Evolutionary conservation across 2,797 vertebrate genomes (phyloP), one percentile per base, ranked within the genome.

Genomic region (Catostomus latipinnis): DNA sequence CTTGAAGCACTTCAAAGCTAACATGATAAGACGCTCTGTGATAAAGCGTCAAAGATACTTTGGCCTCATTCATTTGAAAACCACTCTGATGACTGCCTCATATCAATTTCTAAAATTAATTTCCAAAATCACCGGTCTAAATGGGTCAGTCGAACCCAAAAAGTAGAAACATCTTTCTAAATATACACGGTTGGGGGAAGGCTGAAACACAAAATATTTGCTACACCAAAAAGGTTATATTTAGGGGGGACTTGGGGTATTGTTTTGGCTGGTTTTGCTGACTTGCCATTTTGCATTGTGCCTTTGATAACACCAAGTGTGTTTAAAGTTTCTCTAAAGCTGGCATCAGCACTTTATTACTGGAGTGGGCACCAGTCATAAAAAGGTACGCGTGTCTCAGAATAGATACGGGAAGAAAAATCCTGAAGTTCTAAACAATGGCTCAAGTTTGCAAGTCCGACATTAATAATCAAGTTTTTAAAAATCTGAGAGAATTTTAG

Each of bases 131-230:
- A 18, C 86, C 90, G 85, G 86, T 90, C 88, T 92, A 93, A 93
- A 92, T 91, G 88, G 92, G 92, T 92, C 91, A 91, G 92, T 93
- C 90, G 85, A 86, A 90, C 87, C 63, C 88, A 87, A 88, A 91
- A 90, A 90, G 91, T 92, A 91, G 87, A 88, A 92, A 92, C 89
- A 86, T 82, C 87, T 87, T 58, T 71, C 81, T 81, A 78, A 83
- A 83, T 83, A 81, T 76, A 50, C 6, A 12, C 8, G 22, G 61
- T 14, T 34, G 58, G 11, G 62, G 14, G 8, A 53, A 70, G 67
- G 76, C 58, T 77, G 77, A 75, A 73, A 56, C 57, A 74, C 78
- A 71, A 79, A 72, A 80, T 65, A 76, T 83, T 69, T 48, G 56
- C 50, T 73, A 50, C 34, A 62, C 22, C 6, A 66, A 67, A 81